Base-by-base conservation (phyloP, 1,140 invertebrate genomes). In the Scaptodrosophila lebanonensis region DNA sequence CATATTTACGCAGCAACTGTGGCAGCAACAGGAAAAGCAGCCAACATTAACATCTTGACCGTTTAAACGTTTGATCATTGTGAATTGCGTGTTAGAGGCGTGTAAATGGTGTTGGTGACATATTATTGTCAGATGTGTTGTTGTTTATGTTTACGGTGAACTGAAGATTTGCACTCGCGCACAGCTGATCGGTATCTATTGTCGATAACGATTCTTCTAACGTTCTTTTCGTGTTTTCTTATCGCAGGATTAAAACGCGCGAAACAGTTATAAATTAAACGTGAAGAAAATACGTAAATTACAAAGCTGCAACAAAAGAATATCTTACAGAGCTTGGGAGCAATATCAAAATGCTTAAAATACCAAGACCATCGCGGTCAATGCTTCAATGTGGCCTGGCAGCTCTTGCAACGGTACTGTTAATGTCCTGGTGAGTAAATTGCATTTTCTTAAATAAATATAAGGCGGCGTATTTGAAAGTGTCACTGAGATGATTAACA, bases 371-470 rank as follows among this genome's bases (percentile, higher is more conserved):
- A 18, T 65, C 64, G 35, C 49, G 61, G 30, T 16, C 64, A 43
- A 58, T 51, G 36, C 44, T 77, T 16, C 51, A 61, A 9, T 66
- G 52, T 15, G 60, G 54, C 33, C 52, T 39, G 8, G 45, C 61
- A 6, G 59, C 68, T 27, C 38, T 73, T 2, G 29, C 48, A 15
- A 61, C 45, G 40, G 35, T 73, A 51, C 12, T 79, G 39, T 42
- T 77, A 43, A 73, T 73, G 44, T 40, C 64, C 56, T 79, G 68
- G 73, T 77, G 48, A 72, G 73, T 79, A 20, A 48, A 38, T 16
- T 1, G 9, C 20, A 17, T 8, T 13, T 6, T 16, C 29, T 44
- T 17, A 29, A 3, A 22, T 27, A 12, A 12, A 16, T 12, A 32
- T 3, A n/a, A n/a, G n/a, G n/a, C n/a, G n/a, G n/a, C n/a, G n/a